Base-by-base conservation (phyloP, 1,140 invertebrate genomes). In the Drosophila virilis region DNA sequence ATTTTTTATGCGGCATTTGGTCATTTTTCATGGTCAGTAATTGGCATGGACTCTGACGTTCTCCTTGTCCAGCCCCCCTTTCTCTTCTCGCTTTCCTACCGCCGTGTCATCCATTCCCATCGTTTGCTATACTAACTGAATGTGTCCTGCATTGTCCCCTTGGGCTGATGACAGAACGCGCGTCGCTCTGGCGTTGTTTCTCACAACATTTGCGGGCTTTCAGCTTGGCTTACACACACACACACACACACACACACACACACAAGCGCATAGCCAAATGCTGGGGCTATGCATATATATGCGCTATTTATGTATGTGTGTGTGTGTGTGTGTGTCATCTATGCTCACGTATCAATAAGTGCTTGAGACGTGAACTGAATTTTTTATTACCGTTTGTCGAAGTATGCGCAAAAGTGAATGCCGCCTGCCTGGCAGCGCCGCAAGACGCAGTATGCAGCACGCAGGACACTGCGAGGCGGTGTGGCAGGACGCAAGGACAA, bases 301-400 rank as follows among this genome's bases (percentile, higher is more conserved):
- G 69, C 82, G 69, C 78, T 81, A 71, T 83, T 84, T 84, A 84
- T 77, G 71, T 61, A 59, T 22, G 61, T 17, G 61, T 54, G 33
- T 40, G 52, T 37, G 46, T 33, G 50, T 55, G 61, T 71, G 77
- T 81, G 70, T 76, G 78, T 69, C 82, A 88, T 85, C 82, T 85
- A 85, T 85, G 82, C 82, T 86, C 82, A 85, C 82, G 82, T 85
- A 85, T 85, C 82, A 85, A 85, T 85, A 85, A 85, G 82, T 88
- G 82, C 82, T 88, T 85, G 83, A 73, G 83, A 85, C 82, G 82
- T 85, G 82, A 66, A 82, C 82, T 85, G 82, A 85, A 85, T 85
- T 85, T 85, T 85, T 88, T 85, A 85, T 85, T 78, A 57, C 67
- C 77, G 40, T 62, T 88, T 69, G 58, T 71, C 61, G 40, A 69